Evolutionary conservation across 2,113 vertebrate genomes (phyloP), one percentile per base, ranked within the genome.

Genomic region (Etheostoma cragini): DNA sequence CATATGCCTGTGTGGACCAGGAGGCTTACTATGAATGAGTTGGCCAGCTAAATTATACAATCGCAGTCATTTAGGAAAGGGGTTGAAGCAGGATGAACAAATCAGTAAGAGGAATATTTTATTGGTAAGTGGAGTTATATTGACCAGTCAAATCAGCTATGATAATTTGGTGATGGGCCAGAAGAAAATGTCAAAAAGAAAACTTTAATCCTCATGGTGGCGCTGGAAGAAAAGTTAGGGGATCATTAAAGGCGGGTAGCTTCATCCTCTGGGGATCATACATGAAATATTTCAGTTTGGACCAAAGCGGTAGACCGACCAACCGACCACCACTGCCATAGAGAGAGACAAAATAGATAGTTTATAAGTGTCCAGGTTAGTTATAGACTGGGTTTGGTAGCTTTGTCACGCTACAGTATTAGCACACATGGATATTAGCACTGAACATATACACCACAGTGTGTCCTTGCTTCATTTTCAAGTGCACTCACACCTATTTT

Each of bases 381-480:
- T 46, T 10, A 46, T 24, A 49, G 22, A 46, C 13, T 47, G 14
- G 12, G 14, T 54, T 56, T 17, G 2, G 19, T 54, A 14, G n/a
- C 38, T 47, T 62, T 66, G 14, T 61, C 26, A 46, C 70, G 26
- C 33, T 24, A 11, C 49, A 38, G 35, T 13, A 45, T 16, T 63
- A 68, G 54, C 38, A 50, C 21, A 53, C 15, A 38, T 5, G 45
- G 35, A 47, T 56, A n/a, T 80, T 22, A 63, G 24, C 49, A 35
- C 35, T 62, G 24, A 42, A n/a, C 8, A 4, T 30, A 35, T 74
- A 53, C 22, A 56, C 69, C 82, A 62, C 56, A 69, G 4, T 16
- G 19, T 83, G 84, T 80, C 88, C 86, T 82, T 73, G 60, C 79
- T 67, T 86, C 49, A 71, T 83, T 83, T 64, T 72, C 30, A 33